These are phyloP conservation scores for Euphonia xanthogaster DNA, from an alignment of 2,797 vertebrate genomes.

Conservation along the genomic window DNA sequence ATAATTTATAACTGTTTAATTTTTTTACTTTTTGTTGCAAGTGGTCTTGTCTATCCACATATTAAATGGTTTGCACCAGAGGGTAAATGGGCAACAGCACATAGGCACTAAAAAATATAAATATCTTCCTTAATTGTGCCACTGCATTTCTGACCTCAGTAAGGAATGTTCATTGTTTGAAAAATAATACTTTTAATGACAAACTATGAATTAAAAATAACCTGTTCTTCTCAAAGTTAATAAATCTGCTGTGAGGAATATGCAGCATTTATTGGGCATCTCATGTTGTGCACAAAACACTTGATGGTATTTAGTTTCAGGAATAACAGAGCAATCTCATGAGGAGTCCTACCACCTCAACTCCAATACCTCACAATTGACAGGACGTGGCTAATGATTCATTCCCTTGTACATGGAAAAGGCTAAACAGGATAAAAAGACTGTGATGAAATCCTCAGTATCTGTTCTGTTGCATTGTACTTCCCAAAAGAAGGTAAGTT, in stretches of 20 bases:
- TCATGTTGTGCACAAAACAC: not conserved
- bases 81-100: constrained; percentile 80
- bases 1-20: constrained; percentile 69
- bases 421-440: not conserved
- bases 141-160: constrained; percentile 82
- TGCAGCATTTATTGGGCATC: not conserved
- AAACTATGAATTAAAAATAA: not conserved
- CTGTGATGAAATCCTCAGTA: not conserved
- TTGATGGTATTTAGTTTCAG: not conserved
- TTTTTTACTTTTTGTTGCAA: constrained; percentile 73
- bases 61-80: constrained; percentile 82
- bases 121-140: constrained; percentile 81
- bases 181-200: not conserved
- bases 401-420: not conserved
- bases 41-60: constrained; percentile 79
- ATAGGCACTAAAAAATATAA: constrained; percentile 81
- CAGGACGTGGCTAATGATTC: fast-evolving
- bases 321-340: not conserved
- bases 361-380: not conserved
- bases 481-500: not conserved
- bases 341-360: not conserved
- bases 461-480: not conserved
- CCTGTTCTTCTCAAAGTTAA: not conserved
- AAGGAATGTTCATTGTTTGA: not conserved
- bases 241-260: not conserved